These are phyloP conservation scores for Hemiprocne comata DNA, from an alignment of 2,113 vertebrate species.

Conservation along the genomic window DNA sequence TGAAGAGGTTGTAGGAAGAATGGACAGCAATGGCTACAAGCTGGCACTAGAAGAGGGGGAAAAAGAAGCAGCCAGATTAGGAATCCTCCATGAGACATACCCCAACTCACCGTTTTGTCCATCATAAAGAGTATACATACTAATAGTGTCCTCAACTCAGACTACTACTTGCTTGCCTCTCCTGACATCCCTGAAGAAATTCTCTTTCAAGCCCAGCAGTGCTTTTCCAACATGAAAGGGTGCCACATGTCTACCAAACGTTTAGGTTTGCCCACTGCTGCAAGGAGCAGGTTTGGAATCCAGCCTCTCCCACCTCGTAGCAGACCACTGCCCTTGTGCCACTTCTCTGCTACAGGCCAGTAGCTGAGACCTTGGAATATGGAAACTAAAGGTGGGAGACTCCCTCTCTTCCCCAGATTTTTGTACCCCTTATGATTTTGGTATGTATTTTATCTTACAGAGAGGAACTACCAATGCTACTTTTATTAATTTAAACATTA, in stretches of 20 bases:
- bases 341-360: background rate
- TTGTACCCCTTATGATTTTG: background rate
- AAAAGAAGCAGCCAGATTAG: background rate
- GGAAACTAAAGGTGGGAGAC: background rate
- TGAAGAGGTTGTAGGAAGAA: constrained; percentile 74
- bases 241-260: background rate
- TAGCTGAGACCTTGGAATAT: background rate
- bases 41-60: constrained; percentile 70
- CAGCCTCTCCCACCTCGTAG: background rate
- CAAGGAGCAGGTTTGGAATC: background rate
- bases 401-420: background rate
- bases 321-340: background rate
- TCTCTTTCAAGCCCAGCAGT: background rate
- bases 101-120: background rate
- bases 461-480: background rate
- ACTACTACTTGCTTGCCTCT: background rate
- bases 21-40: constrained; percentile 72
- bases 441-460: background rate
- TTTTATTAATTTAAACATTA: background rate
- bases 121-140: background rate
- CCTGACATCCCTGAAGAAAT: background rate
- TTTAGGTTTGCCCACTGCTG: background rate
- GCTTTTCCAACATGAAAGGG: background rate
- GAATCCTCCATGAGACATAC: background rate
- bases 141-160: background rate